These are phyloP conservation scores for Cricetomys ansorgei DNA, from an alignment of 2,113 vertebrate genomes.

Conservation along the genomic window DNA sequence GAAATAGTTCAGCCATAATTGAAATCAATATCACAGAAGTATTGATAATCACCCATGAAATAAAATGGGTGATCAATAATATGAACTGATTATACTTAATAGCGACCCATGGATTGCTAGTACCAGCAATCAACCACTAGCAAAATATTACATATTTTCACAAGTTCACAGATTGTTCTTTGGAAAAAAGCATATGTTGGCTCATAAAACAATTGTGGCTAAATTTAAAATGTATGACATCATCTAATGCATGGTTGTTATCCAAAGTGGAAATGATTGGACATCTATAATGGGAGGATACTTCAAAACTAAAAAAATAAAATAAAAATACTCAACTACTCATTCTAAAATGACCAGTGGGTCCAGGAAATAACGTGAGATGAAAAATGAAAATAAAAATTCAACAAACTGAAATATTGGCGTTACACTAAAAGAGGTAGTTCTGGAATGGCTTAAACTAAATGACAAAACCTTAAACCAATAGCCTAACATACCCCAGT, in stretches of 20 bases:
- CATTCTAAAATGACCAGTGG: no score
- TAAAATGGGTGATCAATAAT: background rate
- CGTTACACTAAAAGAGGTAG: background rate
- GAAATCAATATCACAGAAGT: background rate
- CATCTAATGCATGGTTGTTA: background rate
- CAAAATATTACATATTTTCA: background rate
- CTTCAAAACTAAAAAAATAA: background rate
- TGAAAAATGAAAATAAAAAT: background rate
- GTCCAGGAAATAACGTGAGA: no score
- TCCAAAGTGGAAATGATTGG: background rate
- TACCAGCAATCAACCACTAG: background rate
- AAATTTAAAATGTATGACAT: background rate
- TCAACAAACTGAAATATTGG: background rate
- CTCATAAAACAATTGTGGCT: background rate
- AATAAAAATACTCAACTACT: background rate
- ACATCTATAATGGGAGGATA: background rate
- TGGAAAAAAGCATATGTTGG: background rate
- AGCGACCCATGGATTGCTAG: background rate
- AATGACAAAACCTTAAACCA: background rate
- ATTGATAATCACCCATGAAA: background rate
- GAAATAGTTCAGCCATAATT: background rate
- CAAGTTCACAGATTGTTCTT: background rate
- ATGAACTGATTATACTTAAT: background rate
- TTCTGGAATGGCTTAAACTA: background rate
- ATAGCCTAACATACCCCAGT: background rate